These are phyloP conservation scores for Agrochola lota DNA, from an alignment of 2,888 invertebrate species.

Conservation along the genomic window DNA sequence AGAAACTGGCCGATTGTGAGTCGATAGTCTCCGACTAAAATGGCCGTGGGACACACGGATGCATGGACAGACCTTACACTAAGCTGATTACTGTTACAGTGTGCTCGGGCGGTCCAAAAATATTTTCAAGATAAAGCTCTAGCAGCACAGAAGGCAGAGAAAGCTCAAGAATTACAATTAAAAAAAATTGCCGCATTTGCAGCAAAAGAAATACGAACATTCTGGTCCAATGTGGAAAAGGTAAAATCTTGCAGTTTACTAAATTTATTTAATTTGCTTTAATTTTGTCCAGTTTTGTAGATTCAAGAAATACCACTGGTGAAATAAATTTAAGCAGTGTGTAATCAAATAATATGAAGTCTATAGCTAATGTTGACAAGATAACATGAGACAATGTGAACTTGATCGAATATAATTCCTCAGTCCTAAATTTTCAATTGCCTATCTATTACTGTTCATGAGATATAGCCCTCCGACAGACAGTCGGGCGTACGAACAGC, in stretches of 20 bases:
- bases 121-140: conserved; percentile 97
- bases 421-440: too few species aligned
- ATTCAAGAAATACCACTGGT: neutral
- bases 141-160: conserved; percentile 97
- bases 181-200: conserved; percentile 96
- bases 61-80: neutral
- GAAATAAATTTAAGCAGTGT: neutral
- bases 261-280: neutral
- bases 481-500: too few species aligned
- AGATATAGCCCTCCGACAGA: too few species aligned
- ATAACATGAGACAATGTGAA: neutral
- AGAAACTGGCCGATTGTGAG: neutral
- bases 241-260: conserved; percentile 79
- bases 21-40: neutral
- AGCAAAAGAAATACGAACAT: conserved; percentile 97
- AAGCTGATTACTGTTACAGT: conserved; percentile 84
- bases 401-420: too few species aligned
- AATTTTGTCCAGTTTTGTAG: neutral
- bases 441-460: too few species aligned
- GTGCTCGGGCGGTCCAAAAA: conserved; percentile 97
- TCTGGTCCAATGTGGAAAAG: conserved; percentile 99
- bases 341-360: neutral
- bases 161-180: conserved; percentile 96
- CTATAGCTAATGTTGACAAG: neutral
- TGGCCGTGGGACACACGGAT: neutral